Evolutionary conservation across 2,888 invertebrate genomes (phyloP), one percentile per base, ranked within the genome.

Genomic region (Apantesis nais): DNA sequence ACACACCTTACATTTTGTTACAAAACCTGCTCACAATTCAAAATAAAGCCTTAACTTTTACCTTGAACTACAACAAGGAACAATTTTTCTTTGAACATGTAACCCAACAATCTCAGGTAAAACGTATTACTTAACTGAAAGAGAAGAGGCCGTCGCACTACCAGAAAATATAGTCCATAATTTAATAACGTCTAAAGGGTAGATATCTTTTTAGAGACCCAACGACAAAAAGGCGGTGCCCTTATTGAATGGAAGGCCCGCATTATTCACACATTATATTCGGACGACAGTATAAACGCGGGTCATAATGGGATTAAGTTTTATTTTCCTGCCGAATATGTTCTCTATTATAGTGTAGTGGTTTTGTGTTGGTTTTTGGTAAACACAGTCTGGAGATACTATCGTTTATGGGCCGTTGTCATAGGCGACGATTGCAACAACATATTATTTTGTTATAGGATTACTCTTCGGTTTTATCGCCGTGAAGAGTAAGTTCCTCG

Each of bases 121-220:
- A 85, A 87, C 83, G 79, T 85, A 88, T 88, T 87, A 85, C 86
- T 85, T 85, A 82, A 81, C 78, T 82, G 77, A 83, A 84, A 76
- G 75, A 78, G 78, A 80, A 82, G 77, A 82, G 83, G 83, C 79
- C 85, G 86, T 83, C 88, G 88, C 88, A 86, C 89, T 81, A 83
- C 82, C 79, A 85, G 82, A 89, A 89, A 90, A 92, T 90, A 90
- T 87, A 88, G 89, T 88, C 86, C 86, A 90, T 92, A 91, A 92
- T 91, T 92, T 91, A 92, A 92, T 93, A 90, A 87, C 87, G 77
- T 84, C 86, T 86, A 90, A 92, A 89, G 90, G 92, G 89, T 90
- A 82, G 84, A 90, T 90, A 91, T 90, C 89, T 91, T 90, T 91
- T 90, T 89, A 87, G 87, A 84, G 86, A 83, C 82, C 83, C 83